phyloP scores from a whole-genome alignment of 2,888 invertebrate genomes.

The Heliconius hortense region DNA sequence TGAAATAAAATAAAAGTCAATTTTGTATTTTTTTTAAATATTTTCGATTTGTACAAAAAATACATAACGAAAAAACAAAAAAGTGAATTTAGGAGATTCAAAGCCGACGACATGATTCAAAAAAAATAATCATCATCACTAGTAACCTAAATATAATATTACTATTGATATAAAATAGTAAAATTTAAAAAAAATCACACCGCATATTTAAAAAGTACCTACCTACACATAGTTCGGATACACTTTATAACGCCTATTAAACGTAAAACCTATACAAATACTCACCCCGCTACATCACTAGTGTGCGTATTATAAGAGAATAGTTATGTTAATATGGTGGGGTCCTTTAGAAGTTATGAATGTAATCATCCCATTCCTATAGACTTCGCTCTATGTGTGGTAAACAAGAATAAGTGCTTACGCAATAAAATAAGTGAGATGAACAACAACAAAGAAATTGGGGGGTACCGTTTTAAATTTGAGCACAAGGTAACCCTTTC shows the following conservation, averaged over 20 bases:
- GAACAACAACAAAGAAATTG: conserved; percentile 59
- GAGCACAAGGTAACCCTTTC: conserved; percentile 44
- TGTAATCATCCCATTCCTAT: conserved; percentile 39
- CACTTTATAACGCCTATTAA: conserved; percentile 25
- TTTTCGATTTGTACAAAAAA: no score
- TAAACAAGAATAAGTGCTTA: conserved; percentile 64
- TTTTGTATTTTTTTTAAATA: no score
- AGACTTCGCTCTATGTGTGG: conserved; percentile 56
- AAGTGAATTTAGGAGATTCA: no score
- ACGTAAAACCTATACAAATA: conserved; percentile 26
- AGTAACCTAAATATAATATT: no score
- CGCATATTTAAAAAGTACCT: neutral
- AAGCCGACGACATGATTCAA: no score
- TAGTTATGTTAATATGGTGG: conserved; percentile 28
- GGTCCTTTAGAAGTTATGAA: conserved; percentile 36
- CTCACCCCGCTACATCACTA: conserved; percentile 17
- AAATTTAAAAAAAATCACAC: neutral
- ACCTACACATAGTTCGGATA: conserved; percentile 7
- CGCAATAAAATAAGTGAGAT: conserved; percentile 67
- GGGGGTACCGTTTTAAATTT: conserved; percentile 50
- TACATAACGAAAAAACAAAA: no score
- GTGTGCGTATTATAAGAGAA: conserved; percentile 17
- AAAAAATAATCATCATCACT: no score
- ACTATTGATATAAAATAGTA: neutral
- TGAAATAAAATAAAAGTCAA: no score